These are phyloP conservation scores for Eucidaris tribuloides DNA, from an alignment of 35 echinoderm and acorn worm species.

Conservation along the genomic window DNA sequence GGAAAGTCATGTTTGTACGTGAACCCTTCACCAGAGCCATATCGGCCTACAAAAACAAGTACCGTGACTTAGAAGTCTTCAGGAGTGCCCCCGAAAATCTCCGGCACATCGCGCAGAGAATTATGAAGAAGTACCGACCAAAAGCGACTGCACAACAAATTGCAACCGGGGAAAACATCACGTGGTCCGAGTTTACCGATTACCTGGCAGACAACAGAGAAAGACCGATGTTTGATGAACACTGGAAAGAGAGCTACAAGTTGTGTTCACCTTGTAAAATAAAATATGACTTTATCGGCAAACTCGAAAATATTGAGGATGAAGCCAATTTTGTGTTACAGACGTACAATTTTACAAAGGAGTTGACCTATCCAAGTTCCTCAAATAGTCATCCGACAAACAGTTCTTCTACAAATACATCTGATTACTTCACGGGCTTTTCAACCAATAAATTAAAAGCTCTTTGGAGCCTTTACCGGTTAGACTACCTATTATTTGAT, in stretches of 20 bases:
- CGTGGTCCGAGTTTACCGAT: slow-evolving; percentile 34
- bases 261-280: slow-evolving; percentile 43
- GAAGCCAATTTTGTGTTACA: slow-evolving; percentile 35
- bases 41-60: slow-evolving; percentile 49
- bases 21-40: slow-evolving; percentile 38
- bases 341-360: background rate
- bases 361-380: slow-evolving; percentile 2
- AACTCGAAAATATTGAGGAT: slow-evolving; percentile 21
- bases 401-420: slow-evolving; percentile 21
- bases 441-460: slow-evolving; percentile 40
- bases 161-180: slow-evolving; percentile 29
- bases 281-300: slow-evolving; percentile 54
- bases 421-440: slow-evolving; percentile 59
- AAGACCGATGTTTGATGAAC: background rate
- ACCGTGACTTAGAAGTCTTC: background rate
- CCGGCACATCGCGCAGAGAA: background rate
- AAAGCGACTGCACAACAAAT: background rate
- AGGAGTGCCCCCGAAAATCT: background rate
- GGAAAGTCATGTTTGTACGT: slow-evolving; percentile 45
- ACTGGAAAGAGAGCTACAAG: slow-evolving; percentile 39
- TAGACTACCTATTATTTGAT: slow-evolving; percentile 87
- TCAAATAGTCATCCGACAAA: slow-evolving; percentile 19
- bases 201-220: slow-evolving; percentile 9
- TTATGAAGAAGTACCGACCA: slow-evolving; percentile 50
- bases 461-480: slow-evolving; percentile 67